Base-by-base conservation (phyloP, 1,140 invertebrate species). In the Prorops nasuta region DNA sequence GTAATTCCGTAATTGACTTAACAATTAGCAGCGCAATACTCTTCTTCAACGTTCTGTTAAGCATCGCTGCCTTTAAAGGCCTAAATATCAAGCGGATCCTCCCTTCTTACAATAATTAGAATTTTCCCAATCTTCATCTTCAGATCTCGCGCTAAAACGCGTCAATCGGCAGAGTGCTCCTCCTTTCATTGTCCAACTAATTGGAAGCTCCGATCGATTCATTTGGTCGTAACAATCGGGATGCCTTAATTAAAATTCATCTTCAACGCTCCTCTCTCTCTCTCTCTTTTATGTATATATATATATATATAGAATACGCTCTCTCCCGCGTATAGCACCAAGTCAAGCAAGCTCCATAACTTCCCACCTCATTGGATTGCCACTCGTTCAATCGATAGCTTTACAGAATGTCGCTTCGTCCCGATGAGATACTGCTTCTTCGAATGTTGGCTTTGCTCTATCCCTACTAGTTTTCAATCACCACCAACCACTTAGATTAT, bases 1-100 rank as follows among this genome's bases (percentile, higher is more conserved):
- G 50, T 45, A 49, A 60, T 54, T 51, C 57, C 55, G 50, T 65
- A 66, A 66, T 65, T 66, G 60, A 66, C 63, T 63, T 65, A 58
- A 54, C 64, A 66, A 66, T 66, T 65, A 66, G 57, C 45, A 40
- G 36, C 44, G 44, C 28, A 41, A 48, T 44, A 31, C 14, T 32
- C 21, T 32, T 48, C 39, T 48, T 39, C 38, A 16, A 18, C 15
- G 31, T 45, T 17, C 10, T 10, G 16, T 18, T 36, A 24, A 39
- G 36, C 50, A 51, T 31, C 52, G 12, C 45, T 40, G 32, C 16
- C 16, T 22, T 45, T 16, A 15, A 12, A 4, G n/a, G 20, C 37
- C 54, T 54, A 59, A 64, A 49, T 45, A 52, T 41, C 38, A 44
- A 43, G 24, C 20, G 36, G 42, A 28, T 20, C 35, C 20, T 28